Evolutionary conservation across 1,140 invertebrate genomes (phyloP).

Genomic region (Argopecten irradians): DNA sequence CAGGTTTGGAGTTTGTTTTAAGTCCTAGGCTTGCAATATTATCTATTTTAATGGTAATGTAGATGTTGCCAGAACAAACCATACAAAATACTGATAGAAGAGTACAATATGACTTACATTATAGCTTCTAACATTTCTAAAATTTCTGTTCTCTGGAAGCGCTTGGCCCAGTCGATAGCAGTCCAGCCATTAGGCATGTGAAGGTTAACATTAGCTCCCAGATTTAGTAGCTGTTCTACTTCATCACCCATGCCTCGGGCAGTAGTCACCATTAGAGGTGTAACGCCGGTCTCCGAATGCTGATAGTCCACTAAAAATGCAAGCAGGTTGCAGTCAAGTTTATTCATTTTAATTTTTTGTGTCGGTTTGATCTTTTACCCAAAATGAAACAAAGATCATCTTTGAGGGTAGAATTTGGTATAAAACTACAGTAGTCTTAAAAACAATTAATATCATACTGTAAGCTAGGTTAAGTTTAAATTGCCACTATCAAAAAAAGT

Average conservation of each 20-base stretch:
- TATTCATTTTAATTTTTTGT: no score
- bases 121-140: conserved; percentile 77
- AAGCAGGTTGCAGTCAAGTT: no score
- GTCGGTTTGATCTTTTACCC: no score
- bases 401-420: no score
- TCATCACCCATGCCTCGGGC: conserved; percentile 82
- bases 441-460: no score
- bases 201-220: conserved; percentile 84
- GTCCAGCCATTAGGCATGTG: conserved; percentile 85
- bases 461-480: no score
- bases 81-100: background rate
- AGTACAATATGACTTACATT: conserved; percentile 64
- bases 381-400: no score
- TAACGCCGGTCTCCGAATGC: conserved; percentile 84
- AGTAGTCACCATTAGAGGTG: conserved; percentile 87
- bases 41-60: no score
- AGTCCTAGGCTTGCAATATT: no score
- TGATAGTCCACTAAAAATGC: conserved; percentile 76
- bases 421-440: no score
- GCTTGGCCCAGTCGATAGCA: conserved; percentile 85
- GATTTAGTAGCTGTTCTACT: conserved; percentile 83
- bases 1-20: no score
- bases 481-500: no score
- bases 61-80: background rate
- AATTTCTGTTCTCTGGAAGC: conserved; percentile 81